Evolutionary conservation across 2,888 invertebrate species (phyloP).

Genomic region (Bursaphelenchus okinawaensis): DNA sequence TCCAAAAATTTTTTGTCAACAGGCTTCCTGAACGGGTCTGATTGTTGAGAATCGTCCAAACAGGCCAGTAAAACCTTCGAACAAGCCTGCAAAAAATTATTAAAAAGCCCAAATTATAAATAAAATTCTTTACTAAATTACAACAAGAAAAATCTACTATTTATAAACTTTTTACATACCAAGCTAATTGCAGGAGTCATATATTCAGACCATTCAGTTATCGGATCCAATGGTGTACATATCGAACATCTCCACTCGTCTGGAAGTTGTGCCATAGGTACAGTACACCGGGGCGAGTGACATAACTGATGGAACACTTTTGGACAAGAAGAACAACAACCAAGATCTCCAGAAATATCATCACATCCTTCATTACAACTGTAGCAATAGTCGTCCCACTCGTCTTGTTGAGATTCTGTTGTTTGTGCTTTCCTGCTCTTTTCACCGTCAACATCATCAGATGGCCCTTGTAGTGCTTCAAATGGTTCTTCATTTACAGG

Average conservation of each 20-base stretch:
- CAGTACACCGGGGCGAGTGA: conserved; percentile 25
- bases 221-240: conserved; percentile 20
- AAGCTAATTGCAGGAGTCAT: background rate
- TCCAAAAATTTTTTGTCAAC: conserved; percentile 14
- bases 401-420: conserved; percentile 13
- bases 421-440: background rate
- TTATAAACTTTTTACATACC: background rate
- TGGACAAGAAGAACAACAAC: conserved; percentile 32
- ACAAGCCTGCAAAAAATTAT: conserved; percentile 28
- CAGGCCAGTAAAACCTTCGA: conserved; percentile 30
- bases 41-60: conserved; percentile 19
- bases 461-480: too few relatives aligned
- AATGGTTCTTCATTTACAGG: background rate
- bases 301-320: conserved; percentile 29
- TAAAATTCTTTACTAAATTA: too few relatives aligned
- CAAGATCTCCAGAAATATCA: conserved; percentile 29
- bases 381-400: conserved; percentile 37
- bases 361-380: conserved; percentile 35
- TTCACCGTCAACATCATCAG: background rate
- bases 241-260: conserved; percentile 28
- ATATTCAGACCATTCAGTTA: background rate
- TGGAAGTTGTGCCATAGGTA: conserved; percentile 10
- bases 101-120: too few relatives aligned
- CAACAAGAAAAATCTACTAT: background rate
- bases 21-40: conserved; percentile 24